Evolutionary conservation across 2,797 vertebrate species (phyloP), one percentile per base, ranked within the genome.

Genomic region (Gymnothorax javanicus): DNA sequence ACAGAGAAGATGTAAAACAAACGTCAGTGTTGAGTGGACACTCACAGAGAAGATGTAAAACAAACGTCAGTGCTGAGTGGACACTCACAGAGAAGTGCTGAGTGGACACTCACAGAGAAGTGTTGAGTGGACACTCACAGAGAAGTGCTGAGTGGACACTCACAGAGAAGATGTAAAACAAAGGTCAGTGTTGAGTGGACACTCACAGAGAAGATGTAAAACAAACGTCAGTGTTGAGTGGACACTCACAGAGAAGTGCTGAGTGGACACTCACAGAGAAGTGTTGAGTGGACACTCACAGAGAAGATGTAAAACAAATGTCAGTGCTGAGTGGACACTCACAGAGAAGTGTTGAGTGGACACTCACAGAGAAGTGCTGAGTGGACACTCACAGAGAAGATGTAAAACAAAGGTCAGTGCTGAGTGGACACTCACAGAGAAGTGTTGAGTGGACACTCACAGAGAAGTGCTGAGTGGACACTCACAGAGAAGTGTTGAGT

Each of bases 331-430:
- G 33, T 43, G 33, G 33, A 73, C 8, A 93, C 96, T 96, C 91
- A 97, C 96, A 67, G 90, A 95, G 81, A 89, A 84, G 0, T n/a
- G n/a, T n/a, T n/a, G n/a, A n/a, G 33, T 43, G 33, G 33, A 73
- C 8, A 93, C 96, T 96, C 91, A 97, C 96, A 67, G 90, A 95
- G 81, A 89, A 84, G 0, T n/a, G n/a, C n/a, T n/a, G n/a, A n/a
- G 33, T 43, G 33, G 33, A 73, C 8, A 93, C 96, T 96, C 91
- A 97, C 96, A 67, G 90, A 95, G 81, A 89, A 84, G 0, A 91
- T 92, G 17, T n/a, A n/a, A n/a, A n/a, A n/a, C n/a, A n/a, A n/a
- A n/a, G n/a, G n/a, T n/a, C n/a, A n/a, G n/a, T n/a, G n/a, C n/a
- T n/a, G n/a, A n/a, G 33, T 43, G 33, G 33, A 73, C 8, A 93